Conservation (phyloP, 2,113 vertebrate genomes). For the Garra rufa region DNA sequence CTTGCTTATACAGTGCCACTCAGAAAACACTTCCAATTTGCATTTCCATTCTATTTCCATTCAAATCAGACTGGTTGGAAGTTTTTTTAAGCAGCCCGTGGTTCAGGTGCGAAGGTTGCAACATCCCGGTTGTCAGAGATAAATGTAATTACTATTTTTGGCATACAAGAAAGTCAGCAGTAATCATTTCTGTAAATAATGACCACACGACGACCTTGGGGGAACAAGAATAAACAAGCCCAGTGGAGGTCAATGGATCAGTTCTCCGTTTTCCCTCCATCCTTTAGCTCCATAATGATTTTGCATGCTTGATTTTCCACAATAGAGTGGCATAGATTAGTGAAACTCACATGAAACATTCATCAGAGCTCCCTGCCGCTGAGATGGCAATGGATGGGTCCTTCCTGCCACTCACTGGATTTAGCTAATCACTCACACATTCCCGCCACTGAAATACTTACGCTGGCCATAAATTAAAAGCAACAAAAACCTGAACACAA, state of each 20-base stretch:
- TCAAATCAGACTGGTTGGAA: not conserved
- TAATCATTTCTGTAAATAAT: conserved; percentile 56
- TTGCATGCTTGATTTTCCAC: conserved; percentile 54
- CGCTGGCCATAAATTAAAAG: conserved; percentile 13
- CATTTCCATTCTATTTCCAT: conserved; percentile 10
- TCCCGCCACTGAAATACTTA: conserved; percentile 17
- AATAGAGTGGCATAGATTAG: conserved; percentile 54
- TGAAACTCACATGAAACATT: conserved; percentile 57
- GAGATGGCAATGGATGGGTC: conserved; percentile 48
- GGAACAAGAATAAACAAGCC: conserved; percentile 52
- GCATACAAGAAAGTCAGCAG: conserved; percentile 8
- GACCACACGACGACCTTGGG: conserved; percentile 45
- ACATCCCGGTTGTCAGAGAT: conserved; percentile 38
- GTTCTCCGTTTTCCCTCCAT: conserved; percentile 9
- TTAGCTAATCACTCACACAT: conserved; percentile 47
- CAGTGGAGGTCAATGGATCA: conserved; percentile 47
- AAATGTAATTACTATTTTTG: conserved; percentile 39
- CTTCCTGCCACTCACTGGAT: conserved; percentile 40
- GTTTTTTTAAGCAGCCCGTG: not conserved
- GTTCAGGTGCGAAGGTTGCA: conserved; percentile 29
- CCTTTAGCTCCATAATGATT: conserved; percentile 42
- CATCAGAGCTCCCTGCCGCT: conserved; percentile 50
- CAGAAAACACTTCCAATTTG: conserved; percentile 8
- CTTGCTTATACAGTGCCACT: not conserved
- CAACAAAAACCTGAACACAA: not conserved